These are phyloP conservation scores for Larimichthys polyactis DNA, from an alignment of 2,113 vertebrate genomes.

Conservation along the genomic window DNA sequence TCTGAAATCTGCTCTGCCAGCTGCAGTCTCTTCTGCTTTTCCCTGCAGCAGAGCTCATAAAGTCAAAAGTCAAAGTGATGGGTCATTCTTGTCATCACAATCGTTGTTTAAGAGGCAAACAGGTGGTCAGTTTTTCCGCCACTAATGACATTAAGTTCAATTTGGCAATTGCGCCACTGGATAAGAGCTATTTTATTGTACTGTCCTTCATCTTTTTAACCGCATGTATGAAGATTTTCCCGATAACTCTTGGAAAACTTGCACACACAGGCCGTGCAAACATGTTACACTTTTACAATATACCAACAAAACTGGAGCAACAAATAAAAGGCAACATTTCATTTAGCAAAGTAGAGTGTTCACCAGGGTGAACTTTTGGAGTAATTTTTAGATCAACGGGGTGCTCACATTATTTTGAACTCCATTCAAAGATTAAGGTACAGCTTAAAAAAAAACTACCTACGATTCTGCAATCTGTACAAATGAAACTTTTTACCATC, in stretches of 20 bases:
- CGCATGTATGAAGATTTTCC: neutral
- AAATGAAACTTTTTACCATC: neutral
- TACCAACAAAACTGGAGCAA: neutral
- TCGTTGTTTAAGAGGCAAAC: neutral
- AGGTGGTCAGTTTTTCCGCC: neutral
- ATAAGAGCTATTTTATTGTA: neutral
- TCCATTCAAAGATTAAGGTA: too few species aligned
- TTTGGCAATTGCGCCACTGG: neutral
- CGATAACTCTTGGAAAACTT: neutral
- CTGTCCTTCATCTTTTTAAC: neutral
- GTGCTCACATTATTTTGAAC: too few species aligned
- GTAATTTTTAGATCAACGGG: too few species aligned
- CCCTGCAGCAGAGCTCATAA: slow-evolving; percentile 21
- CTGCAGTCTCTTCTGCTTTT: slow-evolving; percentile 56
- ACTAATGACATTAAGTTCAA: neutral
- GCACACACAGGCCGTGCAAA: neutral
- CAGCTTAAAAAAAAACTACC: neutral
- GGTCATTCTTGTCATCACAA: neutral
- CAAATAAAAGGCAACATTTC: neutral
- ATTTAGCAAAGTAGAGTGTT: too few species aligned
- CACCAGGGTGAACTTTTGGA: too few species aligned
- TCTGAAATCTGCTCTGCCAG: slow-evolving; percentile 63
- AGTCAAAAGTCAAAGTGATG: slow-evolving; percentile 17
- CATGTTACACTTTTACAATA: neutral
- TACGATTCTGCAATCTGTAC: neutral